Percentiles rank a stretch among this genome's conserved stretches.
These are phyloP conservation scores for Dendrocincla fuliginosa DNA, from an alignment of 2,797 vertebrate genomes.

Conservation along the genomic window DNA sequence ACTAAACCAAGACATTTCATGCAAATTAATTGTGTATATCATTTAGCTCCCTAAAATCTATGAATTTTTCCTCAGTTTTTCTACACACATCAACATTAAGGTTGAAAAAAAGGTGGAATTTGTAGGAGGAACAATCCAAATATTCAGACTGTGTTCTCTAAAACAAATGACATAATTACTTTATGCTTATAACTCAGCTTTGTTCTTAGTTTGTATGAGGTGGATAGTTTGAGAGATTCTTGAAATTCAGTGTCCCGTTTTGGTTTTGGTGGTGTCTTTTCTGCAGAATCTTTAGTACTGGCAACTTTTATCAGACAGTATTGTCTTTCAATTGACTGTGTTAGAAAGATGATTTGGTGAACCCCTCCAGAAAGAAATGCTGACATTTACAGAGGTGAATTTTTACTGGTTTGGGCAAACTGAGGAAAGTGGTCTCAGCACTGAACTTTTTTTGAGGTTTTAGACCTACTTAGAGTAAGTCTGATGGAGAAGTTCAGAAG, in stretches of 20 bases:
- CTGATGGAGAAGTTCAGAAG: neutral
- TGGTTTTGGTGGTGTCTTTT: neutral
- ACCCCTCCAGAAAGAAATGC: neutral
- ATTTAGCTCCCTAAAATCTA: neutral
- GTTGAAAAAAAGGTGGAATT: neutral
- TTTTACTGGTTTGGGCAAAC: neutral
- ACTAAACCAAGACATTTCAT: neutral
- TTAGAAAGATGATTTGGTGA: neutral
- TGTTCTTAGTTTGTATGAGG: rapidly evolving
- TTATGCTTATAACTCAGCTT: neutral
- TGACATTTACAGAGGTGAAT: neutral
- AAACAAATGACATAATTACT: neutral
- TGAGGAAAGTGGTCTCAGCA: neutral
- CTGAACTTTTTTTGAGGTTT: neutral
- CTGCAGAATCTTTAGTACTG: neutral
- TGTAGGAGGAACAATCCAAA: neutral
- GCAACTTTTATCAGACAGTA: neutral
- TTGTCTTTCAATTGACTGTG: neutral
- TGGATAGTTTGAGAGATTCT: neutral
- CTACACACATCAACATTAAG: neutral
- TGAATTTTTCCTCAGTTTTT: neutral
- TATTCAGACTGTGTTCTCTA: neutral
- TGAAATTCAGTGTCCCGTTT: neutral
- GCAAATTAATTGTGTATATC: neutral
- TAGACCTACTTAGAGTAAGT: neutral